Base-by-base conservation (phyloP, 2,888 invertebrate genomes). In the Drosophila anomalipes region DNA sequence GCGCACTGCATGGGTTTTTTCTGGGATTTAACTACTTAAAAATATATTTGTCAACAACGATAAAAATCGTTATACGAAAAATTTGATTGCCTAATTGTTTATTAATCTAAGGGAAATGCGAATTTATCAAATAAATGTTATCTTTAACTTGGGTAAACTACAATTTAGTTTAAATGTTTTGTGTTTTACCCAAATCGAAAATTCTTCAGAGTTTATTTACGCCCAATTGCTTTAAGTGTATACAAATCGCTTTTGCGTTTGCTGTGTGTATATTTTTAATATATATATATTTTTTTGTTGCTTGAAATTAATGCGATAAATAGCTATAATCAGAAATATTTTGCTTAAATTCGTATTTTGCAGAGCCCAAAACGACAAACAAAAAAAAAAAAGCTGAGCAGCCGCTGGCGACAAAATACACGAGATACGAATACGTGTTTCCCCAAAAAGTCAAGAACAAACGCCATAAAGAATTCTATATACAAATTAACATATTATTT, bases 391-490 rank as follows among this genome's bases (percentile, higher is more conserved):
- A 6, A 19, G 22, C 32, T 63, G 62, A 60, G 44, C 68, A 83
- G 69, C 80, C 71, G 79, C 74, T 68, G 69, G 58, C 74, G 74
- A 37, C 56, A 60, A 56, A 72, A 70, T 9, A 64, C 73, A 72
- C 47, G 59, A 69, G 74, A 77, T 72, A 74, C 70, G 64, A 71
- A 73, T 85, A 78, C 88, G 78, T 74, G 74, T 85, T 83, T 71
- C 49, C 33, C 53, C 67, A 65, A 62, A 65, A 62, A 32, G 57
- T 22, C 57, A 77, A 44, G 12, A 75, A 7, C 5, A 2, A n/a
- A 67, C 66, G 77, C 12, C 9, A 89, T 76, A 82, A 74, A 82
- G 68, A 82, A 41, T 51, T 71, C 10, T 74, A 62, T 70, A 73
- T 65, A 60, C 49, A 52, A 5, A 37, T 10, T 30, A 39, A 53